Conservation (phyloP, 2,888 invertebrate genomes). For the Trissolcus japonicus region DNA sequence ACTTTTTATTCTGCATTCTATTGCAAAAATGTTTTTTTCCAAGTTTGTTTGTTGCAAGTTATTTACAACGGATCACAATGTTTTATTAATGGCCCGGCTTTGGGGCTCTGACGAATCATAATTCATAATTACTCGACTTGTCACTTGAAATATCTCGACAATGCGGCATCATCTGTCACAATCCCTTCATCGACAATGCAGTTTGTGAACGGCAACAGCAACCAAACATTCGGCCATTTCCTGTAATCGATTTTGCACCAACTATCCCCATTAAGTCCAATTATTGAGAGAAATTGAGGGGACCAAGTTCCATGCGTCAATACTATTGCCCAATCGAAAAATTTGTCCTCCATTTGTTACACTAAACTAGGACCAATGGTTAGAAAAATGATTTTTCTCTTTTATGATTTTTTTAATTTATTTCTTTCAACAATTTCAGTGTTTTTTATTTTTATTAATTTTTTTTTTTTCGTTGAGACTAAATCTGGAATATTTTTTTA, state of each 20-base stretch:
- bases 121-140: conserved; percentile 57
- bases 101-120: conserved; percentile 56
- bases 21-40: too few relatives aligned
- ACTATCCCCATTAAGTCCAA: conserved; percentile 73
- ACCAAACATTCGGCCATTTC: conserved; percentile 67
- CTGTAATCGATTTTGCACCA: conserved; percentile 72
- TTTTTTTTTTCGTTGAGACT: too few relatives aligned
- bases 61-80: conserved; percentile 15
- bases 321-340: conserved; percentile 30
- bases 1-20: too few relatives aligned
- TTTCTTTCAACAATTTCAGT: too few relatives aligned
- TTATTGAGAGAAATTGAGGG: conserved; percentile 70
- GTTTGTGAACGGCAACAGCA: conserved; percentile 57
- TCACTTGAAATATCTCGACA: conserved; percentile 55
- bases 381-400: too few relatives aligned
- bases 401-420: too few relatives aligned
- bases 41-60: too few relatives aligned
- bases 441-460: too few relatives aligned
- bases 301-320: conserved; percentile 44
- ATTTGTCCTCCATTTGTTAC: too few relatives aligned
- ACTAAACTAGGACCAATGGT: too few relatives aligned
- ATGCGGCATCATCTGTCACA: conserved; percentile 57
- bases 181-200: conserved; percentile 55
- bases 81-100: conserved; percentile 42
- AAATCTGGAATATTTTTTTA: too few relatives aligned